Evolutionary conservation across 2,797 vertebrate genomes (phyloP), one percentile per base, ranked within the genome.

Genomic region (Anabacerthia variegaticeps): DNA sequence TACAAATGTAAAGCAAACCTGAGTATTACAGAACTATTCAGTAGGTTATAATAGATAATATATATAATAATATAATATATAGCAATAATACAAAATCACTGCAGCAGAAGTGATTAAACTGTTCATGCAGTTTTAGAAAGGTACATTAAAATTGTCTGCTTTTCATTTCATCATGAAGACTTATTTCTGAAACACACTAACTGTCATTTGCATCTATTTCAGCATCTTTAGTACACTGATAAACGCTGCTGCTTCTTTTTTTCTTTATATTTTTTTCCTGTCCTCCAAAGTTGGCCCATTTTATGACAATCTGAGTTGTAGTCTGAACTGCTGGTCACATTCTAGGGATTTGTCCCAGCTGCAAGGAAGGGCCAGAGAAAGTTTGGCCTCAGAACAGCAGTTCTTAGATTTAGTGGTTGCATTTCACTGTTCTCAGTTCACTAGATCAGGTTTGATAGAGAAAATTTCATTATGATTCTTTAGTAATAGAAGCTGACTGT

Each of bases 251-350:
- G 2, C 6, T 36, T 51, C 52, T 11, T 9, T 46, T 12, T 12
- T 12, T 1, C 13, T 6, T 14, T 21, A 41, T 41, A 41, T 27
- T 30, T 23, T 7, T 3, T 2, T 28, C 9, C 3, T 10, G 5
- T n/a, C 8, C 20, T 36, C 21, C 37, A 32, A 43, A 0, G 5
- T 3, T 88, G 23, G 9, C 44, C 19, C 13, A 26, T 51, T 86
- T 66, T 32, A 23, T 26, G 28, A 24, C 11, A 43, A 15, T 54
- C 59, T 52, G 41, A 44, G 46, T 34, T 68, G 41, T 15, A 46
- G n/a, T 49, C 23, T 4, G 1, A 48, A 8, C 12, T 91, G 36
- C 32, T 84, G 28, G 8, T 22, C 73, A 28, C 12, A 30, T 69
- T 51, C 16, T 26, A 30, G 55, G 46, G 24, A 5, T 61, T 43